Evolutionary conservation across 1,140 invertebrate species (phyloP).

Genomic region (Phortica variegata): DNA sequence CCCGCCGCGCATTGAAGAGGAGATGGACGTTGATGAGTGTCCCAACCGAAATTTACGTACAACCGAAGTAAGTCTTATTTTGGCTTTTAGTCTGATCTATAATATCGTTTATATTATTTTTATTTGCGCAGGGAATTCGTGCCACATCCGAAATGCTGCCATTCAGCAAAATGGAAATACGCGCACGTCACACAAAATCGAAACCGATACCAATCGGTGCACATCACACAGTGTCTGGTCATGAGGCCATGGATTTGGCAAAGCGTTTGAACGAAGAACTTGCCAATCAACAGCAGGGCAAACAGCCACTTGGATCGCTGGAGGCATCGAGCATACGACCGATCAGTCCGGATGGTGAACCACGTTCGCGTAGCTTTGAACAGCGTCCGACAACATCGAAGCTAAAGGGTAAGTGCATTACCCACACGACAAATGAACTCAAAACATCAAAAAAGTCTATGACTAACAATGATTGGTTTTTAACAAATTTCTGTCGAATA

Average conservation of each 20-base stretch:
- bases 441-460: too few relatives aligned
- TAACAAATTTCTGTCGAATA: too few relatives aligned
- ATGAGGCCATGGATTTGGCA: slow-evolving; percentile 74
- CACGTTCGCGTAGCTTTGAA: slow-evolving; percentile 67
- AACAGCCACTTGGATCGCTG: slow-evolving; percentile 10
- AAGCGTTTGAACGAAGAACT: slow-evolving; percentile 72
- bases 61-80: neutral
- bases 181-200: slow-evolving; percentile 42
- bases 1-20: slow-evolving; percentile 69
- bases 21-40: slow-evolving; percentile 56
- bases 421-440: too few relatives aligned
- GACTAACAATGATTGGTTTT: too few relatives aligned
- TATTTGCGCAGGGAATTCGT: neutral
- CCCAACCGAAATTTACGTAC: neutral
- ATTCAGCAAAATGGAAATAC: neutral
- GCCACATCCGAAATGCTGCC: neutral
- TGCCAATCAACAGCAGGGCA: slow-evolving; percentile 59
- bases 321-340: slow-evolving; percentile 39
- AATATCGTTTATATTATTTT: too few relatives aligned
- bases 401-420: too few relatives aligned
- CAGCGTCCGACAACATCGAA: too few relatives aligned
- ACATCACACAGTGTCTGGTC: slow-evolving; percentile 73
- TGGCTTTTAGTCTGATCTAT: too few relatives aligned
- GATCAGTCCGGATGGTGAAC: slow-evolving; percentile 60
- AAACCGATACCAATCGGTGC: slow-evolving; percentile 70